Conservation (phyloP, 1,140 invertebrate genomes). For the Drosophila parabipectinata region DNA sequence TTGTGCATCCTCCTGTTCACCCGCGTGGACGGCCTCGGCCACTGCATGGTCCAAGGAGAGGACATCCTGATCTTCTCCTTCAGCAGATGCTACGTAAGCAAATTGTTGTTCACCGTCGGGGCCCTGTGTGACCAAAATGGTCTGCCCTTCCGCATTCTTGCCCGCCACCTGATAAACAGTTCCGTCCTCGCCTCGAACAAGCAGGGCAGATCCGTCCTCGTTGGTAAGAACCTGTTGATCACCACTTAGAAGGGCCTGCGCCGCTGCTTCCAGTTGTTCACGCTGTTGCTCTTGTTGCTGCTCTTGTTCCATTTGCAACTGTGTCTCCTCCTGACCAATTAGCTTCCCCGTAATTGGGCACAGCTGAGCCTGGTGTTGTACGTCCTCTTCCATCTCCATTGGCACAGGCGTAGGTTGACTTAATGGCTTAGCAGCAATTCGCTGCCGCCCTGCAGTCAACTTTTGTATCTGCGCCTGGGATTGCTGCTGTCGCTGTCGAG, state of each 20-base stretch:
- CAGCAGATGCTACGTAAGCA: conserved; percentile 88
- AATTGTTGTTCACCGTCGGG: conserved; percentile 89
- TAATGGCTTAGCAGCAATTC: conserved; percentile 37
- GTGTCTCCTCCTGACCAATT: conserved; percentile 77
- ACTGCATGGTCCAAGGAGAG: conserved; percentile 87
- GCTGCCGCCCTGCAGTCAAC: conserved; percentile 56
- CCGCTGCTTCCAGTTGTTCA: conserved; percentile 68
- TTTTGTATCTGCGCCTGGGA: conserved; percentile 55
- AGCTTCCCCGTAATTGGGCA: conserved; percentile 79
- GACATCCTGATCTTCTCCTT: conserved; percentile 87
- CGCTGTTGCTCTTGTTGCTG: conserved; percentile 73
- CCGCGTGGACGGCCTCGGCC: conserved; percentile 85
- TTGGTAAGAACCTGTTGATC: conserved; percentile 81
- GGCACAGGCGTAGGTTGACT: conserved; percentile 28
- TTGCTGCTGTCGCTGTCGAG: conserved; percentile 56
- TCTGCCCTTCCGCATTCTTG: conserved; percentile 90
- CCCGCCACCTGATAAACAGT: conserved; percentile 87
- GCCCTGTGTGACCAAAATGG: conserved; percentile 88
- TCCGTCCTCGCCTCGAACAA: conserved; percentile 88
- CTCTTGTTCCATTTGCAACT: conserved; percentile 80
- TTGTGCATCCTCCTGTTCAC: conserved; percentile 14
- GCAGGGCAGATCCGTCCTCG: conserved; percentile 85
- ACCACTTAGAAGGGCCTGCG: conserved; percentile 59
- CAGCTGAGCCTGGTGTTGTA: conserved; percentile 68
- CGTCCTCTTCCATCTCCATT: conserved; percentile 66